A percentile compares a stretch with the other conserved stretches of the same genome.
Conservation (phyloP, 2,888 invertebrate genomes). For the Tryphoninae sp. region DNA sequence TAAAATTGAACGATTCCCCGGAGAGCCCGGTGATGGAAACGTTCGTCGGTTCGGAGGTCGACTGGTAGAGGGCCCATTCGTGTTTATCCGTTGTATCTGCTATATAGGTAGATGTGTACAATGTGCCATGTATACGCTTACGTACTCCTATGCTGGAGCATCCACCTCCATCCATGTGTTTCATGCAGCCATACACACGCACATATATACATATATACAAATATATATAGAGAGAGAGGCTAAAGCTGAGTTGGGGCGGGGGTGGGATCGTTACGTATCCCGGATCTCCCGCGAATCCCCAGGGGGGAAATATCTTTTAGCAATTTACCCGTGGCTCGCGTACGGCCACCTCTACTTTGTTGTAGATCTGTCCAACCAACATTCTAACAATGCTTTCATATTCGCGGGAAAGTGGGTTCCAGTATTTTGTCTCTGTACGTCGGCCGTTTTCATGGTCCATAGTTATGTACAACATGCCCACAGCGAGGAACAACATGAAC, state of each 20-base stretch:
- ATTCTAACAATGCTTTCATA: neutral
- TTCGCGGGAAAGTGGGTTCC: neutral
- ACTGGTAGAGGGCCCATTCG: constrained; percentile 37
- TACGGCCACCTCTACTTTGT: constrained; percentile 39
- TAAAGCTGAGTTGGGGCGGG: constrained; percentile 51
- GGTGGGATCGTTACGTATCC: constrained; percentile 69
- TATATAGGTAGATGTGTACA: constrained; percentile 13
- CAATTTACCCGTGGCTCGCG: constrained; percentile 69
- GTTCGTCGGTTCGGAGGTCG: constrained; percentile 51
- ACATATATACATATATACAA: constrained; percentile 5
- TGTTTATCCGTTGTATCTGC: constrained; percentile 52
- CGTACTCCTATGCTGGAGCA: constrained; percentile 46
- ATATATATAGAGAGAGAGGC: constrained; percentile 48
- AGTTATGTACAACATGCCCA: neutral
- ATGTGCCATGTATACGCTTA: constrained; percentile 43
- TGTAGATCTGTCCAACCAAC: constrained; percentile 8
- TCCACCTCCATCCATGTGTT: constrained; percentile 65
- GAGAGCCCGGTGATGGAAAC: constrained; percentile 61
- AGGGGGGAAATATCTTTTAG: constrained; percentile 76
- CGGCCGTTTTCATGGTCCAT: neutral
- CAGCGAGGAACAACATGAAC: neutral
- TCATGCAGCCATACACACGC: constrained; percentile 29
- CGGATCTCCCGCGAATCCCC: constrained; percentile 68
- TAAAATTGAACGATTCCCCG: constrained; percentile 78
- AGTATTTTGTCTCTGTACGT: neutral